Evolutionary conservation across 2,113 vertebrate genomes (phyloP).

Genomic region (Leucoraja erinaceus): DNA sequence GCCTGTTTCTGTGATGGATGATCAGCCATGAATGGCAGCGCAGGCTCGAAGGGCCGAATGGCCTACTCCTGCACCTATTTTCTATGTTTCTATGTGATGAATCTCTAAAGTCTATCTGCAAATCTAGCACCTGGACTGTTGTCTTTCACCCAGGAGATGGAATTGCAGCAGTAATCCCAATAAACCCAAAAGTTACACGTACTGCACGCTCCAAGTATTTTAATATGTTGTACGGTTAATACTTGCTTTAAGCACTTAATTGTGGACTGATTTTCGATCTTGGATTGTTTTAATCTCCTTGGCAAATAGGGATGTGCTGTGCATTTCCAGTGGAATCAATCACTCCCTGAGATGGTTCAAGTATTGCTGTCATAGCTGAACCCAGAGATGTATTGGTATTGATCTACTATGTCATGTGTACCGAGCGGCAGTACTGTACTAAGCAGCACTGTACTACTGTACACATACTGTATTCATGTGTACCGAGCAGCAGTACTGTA

Average conservation of each 20-base stretch:
- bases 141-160: not conserved
- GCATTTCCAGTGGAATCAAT: not conserved
- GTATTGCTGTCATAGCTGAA: not conserved
- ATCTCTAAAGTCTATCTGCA: no score
- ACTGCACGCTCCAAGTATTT: not conserved
- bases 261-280: not conserved
- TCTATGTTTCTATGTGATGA: no score
- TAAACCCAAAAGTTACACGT: not conserved
- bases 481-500: no score
- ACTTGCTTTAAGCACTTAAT: not conserved
- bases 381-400: not conserved
- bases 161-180: not conserved
- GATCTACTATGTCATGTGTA: no score
- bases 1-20: no score
- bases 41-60: no score
- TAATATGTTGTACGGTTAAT: no score
- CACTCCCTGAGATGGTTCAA: not conserved
- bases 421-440: no score
- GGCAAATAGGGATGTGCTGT: not conserved
- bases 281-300: not conserved
- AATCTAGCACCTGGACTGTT: not conserved
- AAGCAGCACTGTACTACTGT: no score
- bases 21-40: no score
- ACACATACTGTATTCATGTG: no score
- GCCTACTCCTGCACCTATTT: no score